Evolutionary conservation across 2,113 vertebrate species (phyloP).

Genomic region (Thalassoma bifasciatum): DNA sequence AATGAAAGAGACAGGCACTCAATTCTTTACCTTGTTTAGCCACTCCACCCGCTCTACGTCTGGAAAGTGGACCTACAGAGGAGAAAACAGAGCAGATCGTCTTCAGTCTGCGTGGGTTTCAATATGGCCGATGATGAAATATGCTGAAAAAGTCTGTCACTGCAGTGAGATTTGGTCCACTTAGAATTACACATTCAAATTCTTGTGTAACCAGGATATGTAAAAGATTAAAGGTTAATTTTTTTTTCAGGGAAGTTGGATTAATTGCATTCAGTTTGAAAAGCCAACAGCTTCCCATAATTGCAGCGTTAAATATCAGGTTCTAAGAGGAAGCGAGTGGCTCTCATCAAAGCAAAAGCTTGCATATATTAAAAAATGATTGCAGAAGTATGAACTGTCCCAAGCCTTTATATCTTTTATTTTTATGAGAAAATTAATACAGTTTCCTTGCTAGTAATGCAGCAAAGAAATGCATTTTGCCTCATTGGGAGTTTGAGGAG

Average conservation of each 20-base stretch:
- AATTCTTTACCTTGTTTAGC: constrained; percentile 95
- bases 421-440: neutral
- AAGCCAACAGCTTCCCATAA: neutral
- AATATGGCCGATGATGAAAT: neutral
- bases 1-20: constrained; percentile 12
- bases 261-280: neutral
- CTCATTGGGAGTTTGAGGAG: too few species aligned
- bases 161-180: neutral
- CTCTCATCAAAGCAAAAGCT: too few species aligned
- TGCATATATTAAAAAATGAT: too few species aligned
- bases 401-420: neutral
- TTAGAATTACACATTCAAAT: too few species aligned
- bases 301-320: neutral
- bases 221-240: neutral
- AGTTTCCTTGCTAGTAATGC: too few species aligned
- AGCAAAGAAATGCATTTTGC: too few species aligned
- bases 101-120: neutral
- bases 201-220: neutral
- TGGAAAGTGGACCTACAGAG: constrained; percentile 92
- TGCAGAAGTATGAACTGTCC: neutral
- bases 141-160: neutral
- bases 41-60: constrained; percentile 97
- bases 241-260: neutral
- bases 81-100: constrained; percentile 46
- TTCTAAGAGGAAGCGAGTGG: neutral